Percentiles rank a stretch among this genome's conserved stretches.
phyloP scores from a whole-genome alignment of 1,140 invertebrate species.

The Catajapyx aquilonaris region DNA sequence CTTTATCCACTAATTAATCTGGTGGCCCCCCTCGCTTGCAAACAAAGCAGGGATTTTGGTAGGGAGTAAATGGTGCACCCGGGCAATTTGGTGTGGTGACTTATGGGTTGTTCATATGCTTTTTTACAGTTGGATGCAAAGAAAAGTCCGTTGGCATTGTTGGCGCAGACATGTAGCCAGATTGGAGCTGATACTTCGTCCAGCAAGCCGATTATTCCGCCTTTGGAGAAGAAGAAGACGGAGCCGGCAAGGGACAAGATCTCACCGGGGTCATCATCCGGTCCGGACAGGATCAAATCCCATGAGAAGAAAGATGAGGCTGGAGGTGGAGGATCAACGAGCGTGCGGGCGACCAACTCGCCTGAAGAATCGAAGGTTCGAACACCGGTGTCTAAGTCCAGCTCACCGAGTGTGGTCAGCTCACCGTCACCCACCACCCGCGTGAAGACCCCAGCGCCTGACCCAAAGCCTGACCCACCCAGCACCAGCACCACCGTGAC shows the following conservation, averaged over 20 bases:
- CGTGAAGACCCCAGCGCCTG: conserved; percentile 3
- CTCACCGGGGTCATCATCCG: conserved; percentile 5
- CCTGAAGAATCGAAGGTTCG: conserved; percentile 1
- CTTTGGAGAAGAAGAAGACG: conserved; percentile 4
- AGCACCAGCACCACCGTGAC: neutral
- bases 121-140: conserved; percentile 34
- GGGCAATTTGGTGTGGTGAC: too few relatives aligned
- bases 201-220: conserved; percentile 13
- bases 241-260: neutral
- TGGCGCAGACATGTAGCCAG: conserved; percentile 39
- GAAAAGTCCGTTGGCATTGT: conserved; percentile 35
- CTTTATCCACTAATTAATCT: too few relatives aligned
- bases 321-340: neutral
- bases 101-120: too few relatives aligned
- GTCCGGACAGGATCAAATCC: neutral
- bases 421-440: neutral
- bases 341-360: neutral
- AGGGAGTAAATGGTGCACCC: too few relatives aligned
- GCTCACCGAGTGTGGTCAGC: conserved; percentile 2
- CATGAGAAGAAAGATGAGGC: conserved; percentile 3
- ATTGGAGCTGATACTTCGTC: conserved; percentile 32
- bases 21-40: too few relatives aligned
- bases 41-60: too few relatives aligned
- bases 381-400: neutral
- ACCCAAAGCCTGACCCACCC: neutral